A percentile compares a stretch with the other conserved stretches of the same genome.
phyloP scores from a whole-genome alignment of 1,140 invertebrate species.

The Hyphantria cunea region DNA sequence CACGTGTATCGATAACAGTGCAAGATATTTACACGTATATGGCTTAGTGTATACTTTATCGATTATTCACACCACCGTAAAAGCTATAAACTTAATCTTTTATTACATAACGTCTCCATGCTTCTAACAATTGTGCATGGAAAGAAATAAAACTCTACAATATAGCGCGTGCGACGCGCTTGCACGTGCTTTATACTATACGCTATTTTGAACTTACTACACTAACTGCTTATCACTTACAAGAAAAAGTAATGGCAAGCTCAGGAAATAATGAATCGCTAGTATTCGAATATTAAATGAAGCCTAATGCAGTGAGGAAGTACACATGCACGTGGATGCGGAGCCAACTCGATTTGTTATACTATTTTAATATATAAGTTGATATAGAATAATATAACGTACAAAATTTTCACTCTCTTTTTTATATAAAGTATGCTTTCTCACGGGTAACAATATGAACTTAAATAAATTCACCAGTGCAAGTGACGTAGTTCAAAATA shows the following conservation, averaged over 20 bases:
- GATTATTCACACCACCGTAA: constrained; percentile 50
- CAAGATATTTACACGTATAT: constrained; percentile 42
- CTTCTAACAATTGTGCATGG: constrained; percentile 19
- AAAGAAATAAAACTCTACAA: constrained; percentile 26
- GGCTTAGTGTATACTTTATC: constrained; percentile 38
- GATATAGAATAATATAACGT: no score
- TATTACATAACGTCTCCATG: constrained; percentile 36
- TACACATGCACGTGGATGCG: constrained; percentile 46
- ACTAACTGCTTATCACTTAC: constrained; percentile 58
- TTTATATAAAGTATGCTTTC: no score
- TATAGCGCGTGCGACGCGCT: constrained; percentile 32
- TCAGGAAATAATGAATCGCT: constrained; percentile 68
- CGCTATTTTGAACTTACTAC: constrained; percentile 36
- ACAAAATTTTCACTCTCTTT: no score
- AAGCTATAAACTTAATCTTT: constrained; percentile 45
- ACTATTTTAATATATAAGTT: no score
- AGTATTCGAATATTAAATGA: constrained; percentile 53
- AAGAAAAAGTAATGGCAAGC: constrained; percentile 59
- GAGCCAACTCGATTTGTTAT: constrained; percentile 7
- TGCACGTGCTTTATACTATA: constrained; percentile 36
- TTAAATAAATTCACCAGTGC: no score
- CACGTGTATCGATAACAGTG: constrained; percentile 59
- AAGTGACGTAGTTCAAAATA: no score
- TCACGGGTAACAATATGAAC: no score
- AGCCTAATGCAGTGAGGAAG: constrained; percentile 49